Base-by-base conservation (phyloP, 1,140 invertebrate genomes). In the Zaprionus africanus region DNA sequence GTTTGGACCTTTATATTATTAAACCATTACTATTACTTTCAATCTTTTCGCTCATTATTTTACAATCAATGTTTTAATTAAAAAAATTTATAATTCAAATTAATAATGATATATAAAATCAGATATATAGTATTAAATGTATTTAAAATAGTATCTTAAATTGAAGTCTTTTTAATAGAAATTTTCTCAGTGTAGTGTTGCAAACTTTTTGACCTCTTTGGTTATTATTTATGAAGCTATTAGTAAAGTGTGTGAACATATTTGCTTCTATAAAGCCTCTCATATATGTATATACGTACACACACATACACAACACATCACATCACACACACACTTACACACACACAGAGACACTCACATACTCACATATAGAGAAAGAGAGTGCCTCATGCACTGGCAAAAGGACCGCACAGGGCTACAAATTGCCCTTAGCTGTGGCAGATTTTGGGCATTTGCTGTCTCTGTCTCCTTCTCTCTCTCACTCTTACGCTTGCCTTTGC, bases 201-300 rank as follows among this genome's bases (percentile, higher is more conserved):
- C 22, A 57, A 87, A 69, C 83, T 57, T 80, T 75, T 82, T 81
- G 81, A 82, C 76, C 90, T 87, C 86, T 82, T 91, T 91, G 86
- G 83, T 88, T 92, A 92, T 92, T 92, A 91, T 92, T 92, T 92
- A 92, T 92, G 90, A 79, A 88, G 86, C 86, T 92, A 91, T 92
- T 92, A 92, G 86, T 79, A 85, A 85, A 87, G 70, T 91, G 86
- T 91, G 90, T 85, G 85, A 88, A 88, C 85, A 85, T 82, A 88
- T 90, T 88, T 90, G 76, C 85, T 82, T 84, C 88, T 84, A 84
- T 87, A 88, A 77, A 72, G 70, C 62, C 83, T 62, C 49, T 31
- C 31, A 34, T 34, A 11, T 11, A 34, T 34, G 9, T 3, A 34
- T 31, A 28, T 31, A 31, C 7, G 9, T 1, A 9, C 28, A 28